phyloP scores from a whole-genome alignment of 2,888 invertebrate genomes.

The Meiosimyza decipiens region DNA sequence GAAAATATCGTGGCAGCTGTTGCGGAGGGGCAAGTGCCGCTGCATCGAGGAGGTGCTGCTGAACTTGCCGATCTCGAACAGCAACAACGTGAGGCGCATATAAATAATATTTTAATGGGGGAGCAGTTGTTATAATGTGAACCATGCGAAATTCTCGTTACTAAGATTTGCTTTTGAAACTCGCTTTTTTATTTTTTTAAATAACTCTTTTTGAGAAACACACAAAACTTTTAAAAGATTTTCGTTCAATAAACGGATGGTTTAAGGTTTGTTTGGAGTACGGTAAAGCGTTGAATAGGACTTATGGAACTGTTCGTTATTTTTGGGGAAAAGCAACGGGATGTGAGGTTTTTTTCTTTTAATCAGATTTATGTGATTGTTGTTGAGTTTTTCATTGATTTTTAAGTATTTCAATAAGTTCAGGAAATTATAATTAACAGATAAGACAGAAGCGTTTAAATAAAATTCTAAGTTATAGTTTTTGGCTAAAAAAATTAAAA shows the following conservation, averaged over 20 bases:
- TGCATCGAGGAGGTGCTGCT: conserved; percentile 40
- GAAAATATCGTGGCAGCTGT: conserved; percentile 35
- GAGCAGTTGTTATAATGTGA: conserved; percentile 31
- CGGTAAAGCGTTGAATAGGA: too few relatives aligned
- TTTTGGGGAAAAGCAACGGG: neutral
- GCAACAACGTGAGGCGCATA: conserved; percentile 38
- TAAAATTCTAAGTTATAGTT: neutral
- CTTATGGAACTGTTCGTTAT: too few relatives aligned
- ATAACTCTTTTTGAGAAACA: neutral
- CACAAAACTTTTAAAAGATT: neutral
- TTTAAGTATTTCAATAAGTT: conserved; percentile 9
- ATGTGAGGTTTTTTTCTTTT: neutral
- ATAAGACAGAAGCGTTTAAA: neutral
- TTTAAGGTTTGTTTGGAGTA: neutral
- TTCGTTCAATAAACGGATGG: neutral
- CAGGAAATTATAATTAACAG: neutral
- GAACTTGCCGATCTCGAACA: conserved; percentile 39
- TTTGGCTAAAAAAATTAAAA: neutral
- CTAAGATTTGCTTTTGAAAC: neutral
- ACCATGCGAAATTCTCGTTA: neutral
- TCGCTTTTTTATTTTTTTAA: neutral
- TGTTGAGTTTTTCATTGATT: conserved; percentile 10
- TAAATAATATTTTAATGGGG: conserved; percentile 31
- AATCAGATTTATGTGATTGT: conserved; percentile 10
- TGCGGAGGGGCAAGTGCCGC: conserved; percentile 28